phyloP scores from a whole-genome alignment of 2,113 vertebrate genomes.

The Mungos mungo region DNA sequence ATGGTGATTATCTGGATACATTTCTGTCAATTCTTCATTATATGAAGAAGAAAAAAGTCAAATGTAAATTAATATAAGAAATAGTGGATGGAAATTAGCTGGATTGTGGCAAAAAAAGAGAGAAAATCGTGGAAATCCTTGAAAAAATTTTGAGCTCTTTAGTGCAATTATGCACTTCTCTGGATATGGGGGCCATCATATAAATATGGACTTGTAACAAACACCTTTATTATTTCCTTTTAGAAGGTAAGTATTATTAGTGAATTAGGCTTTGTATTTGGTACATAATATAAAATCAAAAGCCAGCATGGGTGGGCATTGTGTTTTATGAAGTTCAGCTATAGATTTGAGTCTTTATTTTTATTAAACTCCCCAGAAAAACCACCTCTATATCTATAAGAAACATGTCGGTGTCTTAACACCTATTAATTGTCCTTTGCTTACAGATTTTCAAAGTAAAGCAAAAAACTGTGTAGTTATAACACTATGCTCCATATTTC shows the following conservation, averaged over 20 bases:
- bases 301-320: neutral
- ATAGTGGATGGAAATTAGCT: neutral
- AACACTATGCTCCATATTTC: neutral
- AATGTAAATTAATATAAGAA: neutral
- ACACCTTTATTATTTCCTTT: neutral
- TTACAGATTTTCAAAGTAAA: constrained; percentile 1
- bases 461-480: neutral
- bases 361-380: constrained; percentile 5
- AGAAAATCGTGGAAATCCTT: neutral
- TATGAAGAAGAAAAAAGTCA: constrained; percentile 22
- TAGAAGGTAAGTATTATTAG: neutral
- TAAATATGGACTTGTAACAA: neutral
- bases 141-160: neutral
- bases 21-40: neutral
- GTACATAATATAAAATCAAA: neutral
- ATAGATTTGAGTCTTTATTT: neutral
- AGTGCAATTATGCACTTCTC: neutral
- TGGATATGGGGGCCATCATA: neutral
- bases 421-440: neutral
- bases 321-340: neutral
- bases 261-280: neutral
- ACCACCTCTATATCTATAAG: neutral
- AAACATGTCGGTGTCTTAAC: neutral
- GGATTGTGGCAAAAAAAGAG: neutral
- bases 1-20: neutral